Base-by-base conservation (phyloP, 2,113 vertebrate genomes). In the Pelusios castaneus region DNA sequence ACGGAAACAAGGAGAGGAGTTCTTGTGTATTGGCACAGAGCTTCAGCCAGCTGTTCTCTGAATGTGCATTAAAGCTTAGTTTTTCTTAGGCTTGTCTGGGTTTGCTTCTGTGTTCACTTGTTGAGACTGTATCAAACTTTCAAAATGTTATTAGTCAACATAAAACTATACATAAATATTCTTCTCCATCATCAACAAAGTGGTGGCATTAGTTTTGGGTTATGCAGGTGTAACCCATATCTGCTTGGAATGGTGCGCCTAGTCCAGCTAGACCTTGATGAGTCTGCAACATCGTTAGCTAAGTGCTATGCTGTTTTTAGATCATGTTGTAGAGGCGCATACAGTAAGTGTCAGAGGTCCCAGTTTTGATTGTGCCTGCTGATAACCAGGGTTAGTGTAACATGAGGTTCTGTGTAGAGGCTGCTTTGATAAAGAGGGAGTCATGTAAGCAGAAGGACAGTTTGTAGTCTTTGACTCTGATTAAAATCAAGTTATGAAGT, bases 1-100 rank as follows among this genome's bases (percentile, higher is more conserved):
- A 81, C n/a, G 91, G 27, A 83, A 51, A 95, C 51, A 89, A 60
- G 31, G 52, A 80, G 25, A 87, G 43, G 78, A 55, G 25, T 77
- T 27, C n/a, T n/a, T 19, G 41, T 79, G 4, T 84, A 85, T 84
- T 31, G 4, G 93, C 82, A 88, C 0, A 22, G 29, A 92, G 9
- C 84, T 91, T 43, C 5, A 31, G 29, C 77, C 43, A 92, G 76
- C 73, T 56, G 27, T 52, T 95, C 52, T 81, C 70, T 27, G 45
- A 85, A 83, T 21, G 82, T 79, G 8, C 12, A 13, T 41, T 55
- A 25, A 80, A 86, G 80, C 41, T 60, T 6, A 12, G 51, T 75
- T 47, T 83, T 84, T 3, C 47, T 54, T 55, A 6, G 8, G 4
- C 29, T 85, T 2, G 52, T 9, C 78, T 54, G 75, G 27, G 52